These are phyloP conservation scores for Drosophila mercatorum DNA, from an alignment of 2,888 invertebrate genomes.

Conservation along the genomic window DNA sequence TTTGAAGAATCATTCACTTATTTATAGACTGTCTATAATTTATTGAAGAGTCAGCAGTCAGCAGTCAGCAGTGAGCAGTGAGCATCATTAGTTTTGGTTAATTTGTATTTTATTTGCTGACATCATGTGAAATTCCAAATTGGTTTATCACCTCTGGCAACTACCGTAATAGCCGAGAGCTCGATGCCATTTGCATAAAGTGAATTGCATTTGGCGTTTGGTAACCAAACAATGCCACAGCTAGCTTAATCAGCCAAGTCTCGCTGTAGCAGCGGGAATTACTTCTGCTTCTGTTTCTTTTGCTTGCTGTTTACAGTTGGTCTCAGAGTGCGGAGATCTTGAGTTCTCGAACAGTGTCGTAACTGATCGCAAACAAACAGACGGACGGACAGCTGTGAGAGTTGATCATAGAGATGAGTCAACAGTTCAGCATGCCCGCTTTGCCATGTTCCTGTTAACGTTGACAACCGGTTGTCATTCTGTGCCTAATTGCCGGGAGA, in stretches of 20 bases:
- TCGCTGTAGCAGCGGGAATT: not conserved
- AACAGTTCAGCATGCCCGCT: not conserved
- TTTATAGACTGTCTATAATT: slow-evolving; percentile 4
- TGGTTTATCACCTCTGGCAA: slow-evolving; percentile 51
- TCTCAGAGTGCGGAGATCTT: not conserved
- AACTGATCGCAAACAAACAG: slow-evolving; percentile 8
- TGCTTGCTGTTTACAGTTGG: slow-evolving; percentile 8
- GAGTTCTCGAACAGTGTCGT: slow-evolving; percentile 15
- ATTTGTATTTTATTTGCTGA: slow-evolving; percentile 62
- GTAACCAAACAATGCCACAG: slow-evolving; percentile 34
- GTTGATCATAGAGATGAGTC: slow-evolving; percentile 12
- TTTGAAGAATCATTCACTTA: slow-evolving; percentile 5
- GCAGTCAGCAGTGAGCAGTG: slow-evolving; percentile 14
- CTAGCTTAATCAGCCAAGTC: slow-evolving; percentile 24
- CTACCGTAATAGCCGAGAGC: slow-evolving; percentile 12
- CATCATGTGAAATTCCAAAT: slow-evolving; percentile 73
- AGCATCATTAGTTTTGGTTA: slow-evolving; percentile 45
- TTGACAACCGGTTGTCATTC: slow-evolving; percentile 14
- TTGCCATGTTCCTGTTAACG: slow-evolving; percentile 12
- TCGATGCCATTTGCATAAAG: slow-evolving; percentile 60
- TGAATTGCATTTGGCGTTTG: slow-evolving; percentile 60
- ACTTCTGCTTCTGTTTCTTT: not conserved
- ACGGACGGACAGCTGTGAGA: not conserved
- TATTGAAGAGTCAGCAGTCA: slow-evolving; percentile 24
- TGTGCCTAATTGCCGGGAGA: not conserved